These are phyloP conservation scores for Aphrophora alni DNA, from an alignment of 2,888 invertebrate genomes.

Conservation along the genomic window DNA sequence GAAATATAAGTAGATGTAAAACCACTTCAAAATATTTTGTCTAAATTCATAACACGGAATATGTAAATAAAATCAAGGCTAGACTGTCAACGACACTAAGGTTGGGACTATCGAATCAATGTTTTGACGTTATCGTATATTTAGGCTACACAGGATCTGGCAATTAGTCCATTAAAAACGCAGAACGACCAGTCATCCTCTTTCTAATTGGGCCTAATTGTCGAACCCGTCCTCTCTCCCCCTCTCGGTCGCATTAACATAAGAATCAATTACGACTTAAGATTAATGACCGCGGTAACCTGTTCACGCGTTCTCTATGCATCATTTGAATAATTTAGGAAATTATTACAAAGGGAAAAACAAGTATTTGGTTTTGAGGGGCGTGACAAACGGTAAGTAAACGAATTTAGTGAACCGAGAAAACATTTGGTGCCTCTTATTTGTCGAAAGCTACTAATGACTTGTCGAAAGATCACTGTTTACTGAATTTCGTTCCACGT, in stretches of 20 bases:
- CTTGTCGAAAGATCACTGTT: not conserved
- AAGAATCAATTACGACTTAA: constrained; percentile 30
- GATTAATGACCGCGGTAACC: constrained; percentile 12
- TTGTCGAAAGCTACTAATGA: not conserved
- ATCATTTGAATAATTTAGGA: not conserved
- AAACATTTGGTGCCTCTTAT: not conserved
- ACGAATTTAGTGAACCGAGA: not conserved
- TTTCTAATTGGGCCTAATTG: constrained; percentile 32
- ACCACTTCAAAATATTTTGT: not conserved
- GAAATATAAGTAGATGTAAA: too few relatives aligned
- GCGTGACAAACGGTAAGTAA: not conserved
- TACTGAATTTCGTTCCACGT: not conserved
- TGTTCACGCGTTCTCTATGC: not conserved
- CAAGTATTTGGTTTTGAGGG: not conserved
- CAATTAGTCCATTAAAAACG: not conserved
- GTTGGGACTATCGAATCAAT: not conserved
- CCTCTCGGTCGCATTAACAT: constrained; percentile 24
- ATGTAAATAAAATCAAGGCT: not conserved
- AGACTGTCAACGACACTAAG: not conserved
- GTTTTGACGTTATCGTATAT: not conserved
- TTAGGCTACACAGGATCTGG: not conserved
- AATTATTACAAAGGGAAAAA: not conserved
- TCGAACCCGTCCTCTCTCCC: constrained; percentile 12
- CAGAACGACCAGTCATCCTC: constrained; percentile 22
- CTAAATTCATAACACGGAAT: not conserved